A percentile compares a stretch with the other conserved stretches of the same genome.
Evolutionary conservation across 2,888 invertebrate species (phyloP).

Genomic region (Hartigia nigra): DNA sequence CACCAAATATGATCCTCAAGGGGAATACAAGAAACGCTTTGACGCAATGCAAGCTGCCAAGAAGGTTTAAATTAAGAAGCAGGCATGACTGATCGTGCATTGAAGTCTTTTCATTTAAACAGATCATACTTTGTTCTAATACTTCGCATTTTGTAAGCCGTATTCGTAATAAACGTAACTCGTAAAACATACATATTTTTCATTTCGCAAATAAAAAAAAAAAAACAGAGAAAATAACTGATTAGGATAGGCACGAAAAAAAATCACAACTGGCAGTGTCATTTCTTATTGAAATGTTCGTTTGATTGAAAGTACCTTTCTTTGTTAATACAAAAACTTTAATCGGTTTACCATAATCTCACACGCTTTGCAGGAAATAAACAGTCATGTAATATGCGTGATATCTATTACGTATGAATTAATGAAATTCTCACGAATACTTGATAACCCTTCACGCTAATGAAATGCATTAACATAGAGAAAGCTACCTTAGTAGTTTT

Average conservation of each 20-base stretch:
- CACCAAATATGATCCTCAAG: slow-evolving; percentile 78
- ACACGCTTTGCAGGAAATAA: not conserved
- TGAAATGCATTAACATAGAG: not conserved
- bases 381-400: not conserved
- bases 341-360: not conserved
- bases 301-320: not conserved
- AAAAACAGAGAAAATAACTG: not conserved
- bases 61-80: slow-evolving; percentile 6
- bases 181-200: not conserved
- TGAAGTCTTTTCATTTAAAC: not conserved
- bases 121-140: not conserved
- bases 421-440: not conserved
- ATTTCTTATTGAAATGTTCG: not conserved
- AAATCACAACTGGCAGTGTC: not conserved
- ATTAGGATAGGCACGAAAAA: not conserved
- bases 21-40: slow-evolving; percentile 71
- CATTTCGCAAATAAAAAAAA: not conserved
- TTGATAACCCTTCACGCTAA: not conserved
- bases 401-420: not conserved
- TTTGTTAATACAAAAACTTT: not conserved
- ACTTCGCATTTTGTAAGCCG: not conserved
- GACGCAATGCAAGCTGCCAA: slow-evolving; percentile 45
- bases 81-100: not conserved
- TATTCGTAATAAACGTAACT: not conserved
- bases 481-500: not conserved